These are phyloP conservation scores for Syngnathus rostellatus DNA, from an alignment of 2,797 vertebrate genomes.

Conservation along the genomic window DNA sequence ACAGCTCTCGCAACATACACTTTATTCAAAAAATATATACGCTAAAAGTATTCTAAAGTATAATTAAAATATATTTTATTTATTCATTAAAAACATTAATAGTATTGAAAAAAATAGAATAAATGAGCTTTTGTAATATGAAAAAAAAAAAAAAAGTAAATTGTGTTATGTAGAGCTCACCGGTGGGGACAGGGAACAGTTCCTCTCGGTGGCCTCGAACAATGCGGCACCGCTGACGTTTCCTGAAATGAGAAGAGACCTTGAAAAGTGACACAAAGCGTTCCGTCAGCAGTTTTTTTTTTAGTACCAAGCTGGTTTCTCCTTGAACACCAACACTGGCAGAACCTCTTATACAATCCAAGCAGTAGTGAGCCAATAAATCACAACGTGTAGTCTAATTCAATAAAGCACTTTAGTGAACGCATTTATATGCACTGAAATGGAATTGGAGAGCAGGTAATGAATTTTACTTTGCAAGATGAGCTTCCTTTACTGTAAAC, in stretches of 20 bases:
- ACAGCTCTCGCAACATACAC: neutral
- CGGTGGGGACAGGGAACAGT: slow-evolving; percentile 65
- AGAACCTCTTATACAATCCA: neutral
- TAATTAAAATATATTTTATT: no score
- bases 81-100: neutral
- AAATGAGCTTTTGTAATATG: neutral
- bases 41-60: no score
- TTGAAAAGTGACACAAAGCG: slow-evolving; percentile 20
- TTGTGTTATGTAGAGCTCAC: slow-evolving; percentile 38
- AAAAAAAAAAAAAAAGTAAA: neutral
- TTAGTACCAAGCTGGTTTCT: no score
- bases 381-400: neutral
- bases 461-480: neutral
- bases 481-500: neutral
- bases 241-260: slow-evolving; percentile 13
- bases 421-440: neutral
- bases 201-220: slow-evolving; percentile 52
- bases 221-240: slow-evolving; percentile 8
- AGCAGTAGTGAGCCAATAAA: neutral
- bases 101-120: neutral
- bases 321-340: neutral
- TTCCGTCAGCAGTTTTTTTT: neutral
- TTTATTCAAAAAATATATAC: neutral
- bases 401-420: neutral
- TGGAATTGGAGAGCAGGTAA: neutral